Evolutionary conservation across 2,113 vertebrate species (phyloP).

Genomic region (Misgurnus mizolepis): DNA sequence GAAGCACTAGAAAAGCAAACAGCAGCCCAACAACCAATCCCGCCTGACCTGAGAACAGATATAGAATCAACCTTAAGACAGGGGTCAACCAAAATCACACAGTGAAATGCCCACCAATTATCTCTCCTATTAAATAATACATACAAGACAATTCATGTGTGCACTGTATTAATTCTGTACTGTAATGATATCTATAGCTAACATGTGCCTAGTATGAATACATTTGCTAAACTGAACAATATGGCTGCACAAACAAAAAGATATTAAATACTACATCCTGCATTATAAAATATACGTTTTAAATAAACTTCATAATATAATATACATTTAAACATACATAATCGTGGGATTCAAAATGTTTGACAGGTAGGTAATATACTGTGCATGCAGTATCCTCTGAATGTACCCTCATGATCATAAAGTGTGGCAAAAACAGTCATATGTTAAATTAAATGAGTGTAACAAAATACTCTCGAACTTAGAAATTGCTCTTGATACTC

Average conservation of each 20-base stretch:
- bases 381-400: no score
- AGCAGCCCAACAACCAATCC: constrained; percentile 73
- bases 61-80: constrained; percentile 26
- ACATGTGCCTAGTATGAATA: background rate
- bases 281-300: no score
- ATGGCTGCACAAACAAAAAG: background rate
- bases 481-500: background rate
- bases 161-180: background rate
- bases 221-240: background rate
- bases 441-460: no score
- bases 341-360: no score
- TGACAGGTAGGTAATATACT: no score
- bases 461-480: background rate
- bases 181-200: background rate
- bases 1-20: constrained; percentile 81
- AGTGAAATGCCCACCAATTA: constrained; percentile 36
- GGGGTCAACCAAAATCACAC: constrained; percentile 19
- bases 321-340: no score
- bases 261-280: background rate
- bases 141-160: background rate
- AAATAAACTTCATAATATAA: no score
- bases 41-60: constrained; percentile 69
- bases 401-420: background rate
- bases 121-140: constrained; percentile 8
- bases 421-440: background rate